phyloP scores from a whole-genome alignment of 2,888 invertebrate genomes.

The Antheraea yamamai region DNA sequence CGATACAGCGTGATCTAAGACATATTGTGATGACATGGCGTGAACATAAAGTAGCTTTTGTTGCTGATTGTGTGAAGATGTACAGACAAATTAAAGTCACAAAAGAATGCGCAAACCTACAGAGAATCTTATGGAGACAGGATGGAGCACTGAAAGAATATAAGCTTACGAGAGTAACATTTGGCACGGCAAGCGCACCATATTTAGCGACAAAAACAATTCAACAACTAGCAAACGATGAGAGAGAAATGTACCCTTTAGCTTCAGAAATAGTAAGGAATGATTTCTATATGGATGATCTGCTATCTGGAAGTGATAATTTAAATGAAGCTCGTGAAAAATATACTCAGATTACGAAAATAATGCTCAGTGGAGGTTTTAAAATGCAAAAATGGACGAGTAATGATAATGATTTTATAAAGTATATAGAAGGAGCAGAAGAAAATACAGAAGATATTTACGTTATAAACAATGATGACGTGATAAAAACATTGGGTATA shows the following conservation, averaged over 20 bases:
- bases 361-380: neutral
- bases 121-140: slow-evolving; percentile 17
- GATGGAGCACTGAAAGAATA: neutral
- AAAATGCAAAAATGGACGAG: neutral
- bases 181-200: slow-evolving; percentile 12
- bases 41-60: slow-evolving; percentile 9
- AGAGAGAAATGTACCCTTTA: neutral
- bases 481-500: neutral
- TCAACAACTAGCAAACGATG: neutral
- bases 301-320: no score
- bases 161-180: slow-evolving; percentile 10
- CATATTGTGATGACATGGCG: slow-evolving; percentile 21
- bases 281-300: no score
- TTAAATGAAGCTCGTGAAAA: neutral
- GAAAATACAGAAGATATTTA: neutral
- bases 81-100: slow-evolving; percentile 13
- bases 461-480: neutral
- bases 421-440: neutral
- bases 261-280: neutral
- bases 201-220: slow-evolving; percentile 21
- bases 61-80: slow-evolving; percentile 22
- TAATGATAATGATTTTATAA: neutral
- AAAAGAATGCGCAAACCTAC: slow-evolving; percentile 18
- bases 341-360: neutral
- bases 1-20: slow-evolving; percentile 19